Evolutionary conservation across 1,140 invertebrate species (phyloP).

Genomic region (Pseudomyrmex concolor): DNA sequence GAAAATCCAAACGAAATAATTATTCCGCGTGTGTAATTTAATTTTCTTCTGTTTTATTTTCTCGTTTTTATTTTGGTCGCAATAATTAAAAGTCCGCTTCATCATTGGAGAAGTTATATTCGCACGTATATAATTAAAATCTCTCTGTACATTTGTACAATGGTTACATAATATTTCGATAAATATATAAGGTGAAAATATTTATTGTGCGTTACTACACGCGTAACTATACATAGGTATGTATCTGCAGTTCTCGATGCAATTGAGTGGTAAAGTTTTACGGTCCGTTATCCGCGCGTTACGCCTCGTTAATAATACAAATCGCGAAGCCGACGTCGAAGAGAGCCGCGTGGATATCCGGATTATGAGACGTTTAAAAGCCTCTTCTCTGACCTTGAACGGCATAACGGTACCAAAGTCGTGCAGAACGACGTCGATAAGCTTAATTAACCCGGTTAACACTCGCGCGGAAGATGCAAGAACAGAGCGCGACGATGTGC

Average conservation of each 20-base stretch:
- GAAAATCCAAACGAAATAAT: constrained; percentile 21
- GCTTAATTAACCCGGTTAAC: constrained; percentile 62
- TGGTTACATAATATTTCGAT: too few species aligned
- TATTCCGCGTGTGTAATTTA: background rate
- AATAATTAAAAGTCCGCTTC: too few species aligned
- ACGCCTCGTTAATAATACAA: constrained; percentile 41
- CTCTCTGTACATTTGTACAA: too few species aligned
- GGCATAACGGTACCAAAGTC: constrained; percentile 54
- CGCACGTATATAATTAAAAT: background rate
- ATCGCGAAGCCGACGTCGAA: constrained; percentile 18
- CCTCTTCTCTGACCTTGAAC: constrained; percentile 46
- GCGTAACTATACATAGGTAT: background rate
- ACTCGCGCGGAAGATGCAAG: constrained; percentile 50
- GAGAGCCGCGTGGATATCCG: constrained; percentile 8
- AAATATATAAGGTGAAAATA: too few species aligned
- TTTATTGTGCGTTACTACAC: background rate
- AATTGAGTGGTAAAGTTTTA: constrained; percentile 32
- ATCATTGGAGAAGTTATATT: too few species aligned
- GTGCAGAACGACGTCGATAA: constrained; percentile 52
- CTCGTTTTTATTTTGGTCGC: background rate
- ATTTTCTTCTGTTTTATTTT: background rate
- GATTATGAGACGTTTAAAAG: constrained; percentile 33
- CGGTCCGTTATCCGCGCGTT: constrained; percentile 14
- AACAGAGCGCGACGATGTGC: constrained; percentile 5
- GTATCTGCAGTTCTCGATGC: background rate